These are phyloP conservation scores for Nerophis lumbriciformis DNA, from an alignment of 2,113 vertebrate species.

Conservation along the genomic window DNA sequence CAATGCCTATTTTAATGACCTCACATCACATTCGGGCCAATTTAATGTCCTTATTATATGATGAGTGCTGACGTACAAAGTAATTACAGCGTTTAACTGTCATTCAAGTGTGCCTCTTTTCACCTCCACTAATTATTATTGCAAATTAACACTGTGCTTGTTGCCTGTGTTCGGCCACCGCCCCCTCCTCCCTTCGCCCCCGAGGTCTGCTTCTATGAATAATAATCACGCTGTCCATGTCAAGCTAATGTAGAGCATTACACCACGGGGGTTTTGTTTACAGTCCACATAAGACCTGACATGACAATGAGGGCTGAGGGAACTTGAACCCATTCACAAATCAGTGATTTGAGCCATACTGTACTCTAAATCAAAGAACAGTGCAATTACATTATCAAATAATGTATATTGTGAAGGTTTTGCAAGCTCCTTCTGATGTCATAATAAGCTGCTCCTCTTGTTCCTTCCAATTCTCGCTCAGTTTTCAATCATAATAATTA, in stretches of 20 bases:
- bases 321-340: conserved; percentile 39
- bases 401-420: not conserved
- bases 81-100: conserved; percentile 15
- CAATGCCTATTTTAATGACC: conserved; percentile 16
- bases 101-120: conserved; percentile 10
- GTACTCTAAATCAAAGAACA: conserved; percentile 17
- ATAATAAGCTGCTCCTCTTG: conserved; percentile 29
- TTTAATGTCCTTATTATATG: not conserved
- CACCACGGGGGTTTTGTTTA: conserved; percentile 29
- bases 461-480: conserved; percentile 40
- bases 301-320: conserved; percentile 30
- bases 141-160: conserved; percentile 8
- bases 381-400: conserved; percentile 7
- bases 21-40: not conserved
- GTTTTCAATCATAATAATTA: too few species aligned
- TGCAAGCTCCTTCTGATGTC: not conserved
- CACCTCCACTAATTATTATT: conserved; percentile 6
- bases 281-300: conserved; percentile 18
- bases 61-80: conserved; percentile 5
- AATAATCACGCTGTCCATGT: conserved; percentile 36
- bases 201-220: conserved; percentile 33
- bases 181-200: conserved; percentile 2
- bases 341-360: conserved; percentile 32
- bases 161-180: conserved; percentile 16
- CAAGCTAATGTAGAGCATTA: conserved; percentile 35